Evolutionary conservation across 2,113 vertebrate species (phyloP).

Genomic region (Zapus hudsonius): DNA sequence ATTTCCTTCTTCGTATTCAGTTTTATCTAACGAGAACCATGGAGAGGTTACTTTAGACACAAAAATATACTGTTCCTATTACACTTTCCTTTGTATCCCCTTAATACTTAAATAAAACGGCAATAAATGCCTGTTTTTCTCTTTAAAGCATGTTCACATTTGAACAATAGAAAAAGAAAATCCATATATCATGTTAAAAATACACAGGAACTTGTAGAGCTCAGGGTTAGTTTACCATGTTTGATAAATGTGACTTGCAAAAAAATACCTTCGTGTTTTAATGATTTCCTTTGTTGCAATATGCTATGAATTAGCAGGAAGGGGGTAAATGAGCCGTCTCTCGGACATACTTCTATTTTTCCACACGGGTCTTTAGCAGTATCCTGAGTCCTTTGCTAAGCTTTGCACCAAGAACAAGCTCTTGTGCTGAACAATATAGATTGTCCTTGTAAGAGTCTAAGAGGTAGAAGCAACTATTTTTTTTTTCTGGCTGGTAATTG

Average conservation of each 20-base stretch:
- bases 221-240: conserved; percentile 77
- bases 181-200: conserved; percentile 81
- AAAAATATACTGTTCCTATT: conserved; percentile 83
- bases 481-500: conserved; percentile 54
- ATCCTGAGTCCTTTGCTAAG: conserved; percentile 50
- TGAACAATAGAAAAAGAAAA: conserved; percentile 83
- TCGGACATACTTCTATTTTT: conserved; percentile 74
- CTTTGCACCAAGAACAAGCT: conserved; percentile 31
- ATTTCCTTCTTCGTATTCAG: conserved; percentile 80
- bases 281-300: conserved; percentile 86
- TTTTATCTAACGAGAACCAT: conserved; percentile 84
- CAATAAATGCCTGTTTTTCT: conserved; percentile 65
- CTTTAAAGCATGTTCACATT: conserved; percentile 75
- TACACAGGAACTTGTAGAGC: conserved; percentile 83
- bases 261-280: conserved; percentile 84
- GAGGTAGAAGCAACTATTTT: conserved; percentile 55
- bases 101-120: conserved; percentile 79
- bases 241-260: conserved; percentile 87
- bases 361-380: conserved; percentile 59
- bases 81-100: conserved; percentile 80
- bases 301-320: conserved; percentile 82
- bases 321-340: conserved; percentile 78
- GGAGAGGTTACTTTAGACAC: conserved; percentile 86
- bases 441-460: conserved; percentile 13
- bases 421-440: background rate